Evolutionary conservation across 2,888 invertebrate genomes (phyloP), one percentile per base, ranked within the genome.

Genomic region (Penaeus monodon): DNA sequence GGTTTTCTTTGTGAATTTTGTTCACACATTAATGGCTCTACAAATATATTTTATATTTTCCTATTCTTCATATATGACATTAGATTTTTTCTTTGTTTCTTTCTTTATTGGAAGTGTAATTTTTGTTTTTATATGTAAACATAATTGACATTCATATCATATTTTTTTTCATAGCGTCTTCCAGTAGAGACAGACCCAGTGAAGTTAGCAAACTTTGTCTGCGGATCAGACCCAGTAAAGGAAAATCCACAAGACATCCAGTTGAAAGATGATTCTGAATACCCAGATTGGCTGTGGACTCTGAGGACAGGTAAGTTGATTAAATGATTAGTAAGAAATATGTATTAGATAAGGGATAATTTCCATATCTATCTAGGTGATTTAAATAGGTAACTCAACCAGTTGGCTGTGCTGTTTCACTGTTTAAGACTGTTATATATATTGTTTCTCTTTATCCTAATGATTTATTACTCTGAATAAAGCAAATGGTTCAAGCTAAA

Each of bases 251-350:
- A 96, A 92, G 97, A 98, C 91, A 93, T 98, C 0, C 94, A 96
- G 90, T 89, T 94, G 29, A 95, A 95, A 92, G 94, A 95, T 0
- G 96, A 97, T 91, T 93, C 93, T 38, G 97, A 97, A 92, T 99
- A 99, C 93, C 99, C 98, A 0, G 95, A 95, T 2, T 99, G 98
- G 98, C 93, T 99, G 88, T 98, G 98, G 98, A 93, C 91, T 4
- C 91, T 98, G 24, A 93, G 94, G 91, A 94, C 94, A 27, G 96
- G 95, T 92, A 90, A 89, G 88, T 63, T 1, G 44, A 6, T 68
- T 29, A 33, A 17, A 81, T 17, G 33, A 76, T 12, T 22, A 22
- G 68, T 74, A 65, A 82, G 78, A n/a, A 70, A n/a, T 49, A 38
- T 63, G n/a, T 84, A 49, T 84, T 85, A 63, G 38, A 70, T 22